Base-by-base conservation (phyloP, 2,113 vertebrate species). In the Reinhardtius hippoglossoides region DNA sequence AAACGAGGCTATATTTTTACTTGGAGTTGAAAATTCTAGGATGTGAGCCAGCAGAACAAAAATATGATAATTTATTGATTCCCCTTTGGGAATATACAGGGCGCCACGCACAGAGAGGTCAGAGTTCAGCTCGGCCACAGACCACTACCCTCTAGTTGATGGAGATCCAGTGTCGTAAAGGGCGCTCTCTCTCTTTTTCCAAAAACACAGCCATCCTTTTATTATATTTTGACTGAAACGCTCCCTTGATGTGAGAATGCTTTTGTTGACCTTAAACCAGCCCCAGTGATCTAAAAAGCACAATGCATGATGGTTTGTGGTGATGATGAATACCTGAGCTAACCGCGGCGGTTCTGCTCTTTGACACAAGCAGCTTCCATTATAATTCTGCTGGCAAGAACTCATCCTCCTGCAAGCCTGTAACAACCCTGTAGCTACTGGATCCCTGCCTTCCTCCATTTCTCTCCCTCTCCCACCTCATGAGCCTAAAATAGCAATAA, bases 401-500 rank as follows among this genome's bases (percentile, higher is more conserved):
- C 78, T 62, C 81, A 83, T 86, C 76, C 67, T 42, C 10, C 78
- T 74, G 54, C 65, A 83, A 76, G 80, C 89, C 89, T 76, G 76
- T 76, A 69, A 84, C 78, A 73, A 67, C 64, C 91, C 82, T 76
- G 86, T 90, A 83, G 91, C 90, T 86, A 78, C 89, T 93, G 90
- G 87, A 90, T 83, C 78, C 63, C 75, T 80, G 84, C 85, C 86
- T 76, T 91, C 83, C 85, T 74, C 86, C 66, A 77, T 81, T 87
- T 81, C 81, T 81, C 81, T 82, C 80, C 58, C 78, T 87, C 88
- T 86, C 83, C 88, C 88, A 88, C 90, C 87, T 92, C 90, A 88
- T 82, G 84, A 74, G 87, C 88, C 83, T 86, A 91, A 92, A 93
- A 93, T 93, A 93, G 92, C 91, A 85, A 70, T 80, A 89, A 88